phyloP scores from a whole-genome alignment of 2,797 vertebrate species.

The Fringilla coelebs region DNA sequence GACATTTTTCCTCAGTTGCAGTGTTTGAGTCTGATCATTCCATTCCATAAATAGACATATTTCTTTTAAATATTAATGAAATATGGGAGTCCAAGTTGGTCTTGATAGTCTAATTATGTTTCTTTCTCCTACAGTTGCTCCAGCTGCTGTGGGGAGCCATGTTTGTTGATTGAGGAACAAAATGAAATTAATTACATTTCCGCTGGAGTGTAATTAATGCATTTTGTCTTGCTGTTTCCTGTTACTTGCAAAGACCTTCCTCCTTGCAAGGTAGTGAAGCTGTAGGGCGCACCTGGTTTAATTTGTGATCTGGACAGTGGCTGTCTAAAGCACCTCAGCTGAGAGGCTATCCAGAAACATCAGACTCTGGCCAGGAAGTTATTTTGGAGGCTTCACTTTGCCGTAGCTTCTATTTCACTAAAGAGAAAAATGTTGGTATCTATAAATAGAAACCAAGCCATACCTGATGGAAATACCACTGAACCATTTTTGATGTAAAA shows the following conservation, averaged over 20 bases:
- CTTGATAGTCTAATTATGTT: not conserved
- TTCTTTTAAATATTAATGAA: not conserved
- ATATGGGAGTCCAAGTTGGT: not conserved
- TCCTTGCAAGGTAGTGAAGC: not conserved
- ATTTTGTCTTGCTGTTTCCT: not conserved
- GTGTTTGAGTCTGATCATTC: not conserved
- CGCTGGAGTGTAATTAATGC: not conserved
- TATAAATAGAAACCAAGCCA: not conserved
- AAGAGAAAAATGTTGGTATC: not conserved
- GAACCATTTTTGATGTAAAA: not conserved
- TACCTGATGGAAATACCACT: not conserved
- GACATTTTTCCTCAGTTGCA: not conserved
- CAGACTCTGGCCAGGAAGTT: not conserved
- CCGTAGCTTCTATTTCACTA: not conserved
- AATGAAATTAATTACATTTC: conserved; percentile 11
- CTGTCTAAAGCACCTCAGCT: not conserved
- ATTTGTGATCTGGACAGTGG: not conserved
- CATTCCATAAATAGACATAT: not conserved
- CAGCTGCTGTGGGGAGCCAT: not conserved
- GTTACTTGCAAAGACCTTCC: not conserved
- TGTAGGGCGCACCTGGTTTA: not conserved
- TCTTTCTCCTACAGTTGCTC: not conserved
- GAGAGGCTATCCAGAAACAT: not conserved
- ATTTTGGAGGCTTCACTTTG: not conserved
- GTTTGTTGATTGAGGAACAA: not conserved